Base-by-base conservation (phyloP, 2,888 invertebrate genomes). In the Agapetus fuscipes region DNA sequence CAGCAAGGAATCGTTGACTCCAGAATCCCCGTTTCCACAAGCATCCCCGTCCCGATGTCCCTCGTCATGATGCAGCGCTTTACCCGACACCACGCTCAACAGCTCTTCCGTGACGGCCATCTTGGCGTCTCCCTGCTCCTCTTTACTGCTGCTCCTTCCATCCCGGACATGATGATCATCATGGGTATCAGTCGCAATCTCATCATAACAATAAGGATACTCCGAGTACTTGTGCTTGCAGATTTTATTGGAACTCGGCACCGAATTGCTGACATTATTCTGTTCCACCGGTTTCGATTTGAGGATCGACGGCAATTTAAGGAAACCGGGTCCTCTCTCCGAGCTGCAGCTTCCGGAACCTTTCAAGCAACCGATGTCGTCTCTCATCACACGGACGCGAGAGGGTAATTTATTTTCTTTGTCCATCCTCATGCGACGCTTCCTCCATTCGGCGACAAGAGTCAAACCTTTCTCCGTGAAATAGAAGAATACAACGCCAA, bases 211-310 rank as follows among this genome's bases (percentile, higher is more conserved):
- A 56, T 87, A 87, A 0, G 87, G 86, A 58, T 86, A 87, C 26
- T 86, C 85, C n/a, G 86, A 86, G 54, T 88, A 88, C 55, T 85
- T 87, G 52, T 88, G 86, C 60, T 87, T 88, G 57, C 88, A 89
- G 13, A 85, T 76, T 49, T 83, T 85, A 43, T 80, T 66, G 0
- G 64, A 44, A 16, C 24, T 30, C n/a, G 37, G 37, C 5, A 38
- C 42, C 3, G 34, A 13, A 17, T 34, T 66, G 0, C 66, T 64
- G 47, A 66, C 67, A 1, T 56, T 51, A 14, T 66, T 65, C 0
- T 67, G 66, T 2, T 67, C 66, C 9, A 59, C 55, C 38, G 66
- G 67, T 11, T 39, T 33, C 11, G 46, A 39, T 4, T 34, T 26
- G 7, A 40, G 10, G n/a, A 13, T 20, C 1, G 34, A 15, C 10